Conservation (phyloP, 2,797 vertebrate species). For the Myiothlypis chrysogaster region DNA sequence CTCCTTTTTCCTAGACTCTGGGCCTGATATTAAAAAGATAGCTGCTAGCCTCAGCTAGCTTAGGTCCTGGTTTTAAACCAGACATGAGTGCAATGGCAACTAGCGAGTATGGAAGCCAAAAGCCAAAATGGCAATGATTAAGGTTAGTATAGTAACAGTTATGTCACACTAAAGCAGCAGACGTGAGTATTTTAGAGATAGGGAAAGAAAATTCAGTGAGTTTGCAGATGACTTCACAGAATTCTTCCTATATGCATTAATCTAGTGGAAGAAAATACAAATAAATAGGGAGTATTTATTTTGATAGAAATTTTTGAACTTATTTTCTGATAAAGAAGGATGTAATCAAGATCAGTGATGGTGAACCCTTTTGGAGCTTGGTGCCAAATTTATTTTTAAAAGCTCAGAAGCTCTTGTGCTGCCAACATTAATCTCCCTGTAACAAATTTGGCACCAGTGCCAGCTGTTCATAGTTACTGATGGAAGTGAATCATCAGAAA, state of each 20-base stretch:
- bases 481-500: conserved; percentile 8
- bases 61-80: neutral
- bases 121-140: neutral
- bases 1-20: neutral
- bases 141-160: neutral
- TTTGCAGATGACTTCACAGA: neutral
- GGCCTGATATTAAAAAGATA: neutral
- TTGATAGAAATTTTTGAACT: neutral
- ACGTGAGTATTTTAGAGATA: neutral
- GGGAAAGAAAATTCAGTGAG: neutral
- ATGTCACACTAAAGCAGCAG: neutral
- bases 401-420: neutral
- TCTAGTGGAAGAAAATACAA: neutral
- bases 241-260: neutral
- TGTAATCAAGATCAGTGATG: neutral
- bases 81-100: neutral
- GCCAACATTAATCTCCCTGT: conserved; percentile 20
- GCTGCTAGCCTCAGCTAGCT: neutral
- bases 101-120: conserved; percentile 1
- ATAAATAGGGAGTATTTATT: neutral
- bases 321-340: neutral
- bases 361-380: neutral
- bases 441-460: neutral
- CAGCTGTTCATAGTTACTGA: neutral
- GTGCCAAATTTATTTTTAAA: conserved; percentile 12